These are phyloP conservation scores for Dendrophyllia cribrosa DNA, from an alignment of 64 coral and sea anemone species.

Conservation along the genomic window DNA sequence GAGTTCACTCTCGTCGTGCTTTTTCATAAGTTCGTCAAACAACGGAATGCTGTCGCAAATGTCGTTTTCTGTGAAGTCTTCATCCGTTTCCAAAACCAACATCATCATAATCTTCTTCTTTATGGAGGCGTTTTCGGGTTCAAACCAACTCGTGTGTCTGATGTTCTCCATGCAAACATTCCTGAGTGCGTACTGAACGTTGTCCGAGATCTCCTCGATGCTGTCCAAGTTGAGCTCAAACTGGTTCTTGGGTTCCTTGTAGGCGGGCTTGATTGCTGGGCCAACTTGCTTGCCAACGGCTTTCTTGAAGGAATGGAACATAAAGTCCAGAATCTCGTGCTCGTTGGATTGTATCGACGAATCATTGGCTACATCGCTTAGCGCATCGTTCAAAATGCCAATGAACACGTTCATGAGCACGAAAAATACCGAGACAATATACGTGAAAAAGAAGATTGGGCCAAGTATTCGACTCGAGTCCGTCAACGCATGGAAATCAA, in stretches of 20 bases:
- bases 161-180: constrained; percentile 97
- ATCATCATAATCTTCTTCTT: constrained; percentile 86
- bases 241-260: constrained; percentile 87
- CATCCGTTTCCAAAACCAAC: constrained; percentile 82
- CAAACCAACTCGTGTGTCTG: constrained; percentile 92
- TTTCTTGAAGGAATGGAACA: constrained; percentile 89
- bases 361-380: constrained; percentile 71
- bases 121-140: constrained; percentile 39
- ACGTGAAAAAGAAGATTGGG: constrained; percentile 78
- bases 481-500: constrained; percentile 67
- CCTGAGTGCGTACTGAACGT: constrained; percentile 80
- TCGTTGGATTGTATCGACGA: constrained; percentile 80
- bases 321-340: constrained; percentile 87
- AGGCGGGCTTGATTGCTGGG: constrained; percentile 87
- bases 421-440: constrained; percentile 68
- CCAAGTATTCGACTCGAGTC: constrained; percentile 69
- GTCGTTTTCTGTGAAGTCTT: constrained; percentile 91
- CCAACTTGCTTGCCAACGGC: constrained; percentile 95
- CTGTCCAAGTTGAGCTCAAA: constrained; percentile 81
- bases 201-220: constrained; percentile 97
- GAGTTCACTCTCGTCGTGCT: constrained; percentile 76
- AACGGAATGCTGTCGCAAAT: constrained; percentile 94
- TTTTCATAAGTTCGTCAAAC: constrained; percentile 82
- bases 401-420: constrained; percentile 92
- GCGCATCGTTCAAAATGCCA: constrained; percentile 82